Percentiles rank a stretch among this genome's conserved stretches.
Evolutionary conservation across 35 echinoderm and acorn worm genomes (phyloP).

Genomic region (Amphiura filiformis): DNA sequence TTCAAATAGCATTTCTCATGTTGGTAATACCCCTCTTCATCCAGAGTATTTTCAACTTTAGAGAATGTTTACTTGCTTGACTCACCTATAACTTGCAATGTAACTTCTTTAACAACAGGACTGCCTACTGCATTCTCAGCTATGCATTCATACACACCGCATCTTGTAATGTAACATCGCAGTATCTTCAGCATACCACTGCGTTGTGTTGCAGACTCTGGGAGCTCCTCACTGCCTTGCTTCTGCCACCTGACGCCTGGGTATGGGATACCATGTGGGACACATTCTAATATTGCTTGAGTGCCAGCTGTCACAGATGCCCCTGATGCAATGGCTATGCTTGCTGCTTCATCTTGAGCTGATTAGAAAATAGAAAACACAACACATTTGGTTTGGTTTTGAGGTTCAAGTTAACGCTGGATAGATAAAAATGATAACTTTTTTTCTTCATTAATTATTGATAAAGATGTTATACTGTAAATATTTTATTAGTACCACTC

Average conservation of each 20-base stretch:
- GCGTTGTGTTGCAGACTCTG: conserved; percentile 26
- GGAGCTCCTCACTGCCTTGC: conserved; percentile 28
- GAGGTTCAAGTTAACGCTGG: not conserved
- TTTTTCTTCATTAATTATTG: not conserved
- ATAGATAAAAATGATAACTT: not conserved
- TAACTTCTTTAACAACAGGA: conserved; percentile 22
- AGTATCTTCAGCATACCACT: conserved; percentile 46
- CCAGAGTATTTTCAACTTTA: too few species aligned
- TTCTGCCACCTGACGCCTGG: conserved; percentile 58
- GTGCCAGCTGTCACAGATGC: conserved; percentile 30
- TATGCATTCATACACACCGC: conserved; percentile 57
- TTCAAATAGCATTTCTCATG: too few species aligned
- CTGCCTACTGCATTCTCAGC: conserved; percentile 27
- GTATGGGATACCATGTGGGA: conserved; percentile 37
- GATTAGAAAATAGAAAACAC: not conserved
- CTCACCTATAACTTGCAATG: conserved; percentile 74
- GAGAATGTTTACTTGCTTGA: too few species aligned
- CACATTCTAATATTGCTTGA: conserved; percentile 71
- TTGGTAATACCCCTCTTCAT: too few species aligned
- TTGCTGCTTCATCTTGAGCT: conserved; percentile 34
- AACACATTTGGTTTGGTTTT: not conserved
- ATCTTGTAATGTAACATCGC: conserved; percentile 28
- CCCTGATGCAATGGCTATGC: conserved; percentile 45
- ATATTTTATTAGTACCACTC: not conserved
- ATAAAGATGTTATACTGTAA: not conserved